phyloP scores from a whole-genome alignment of 2,113 vertebrate genomes.

The Sapayoa aenigma region DNA sequence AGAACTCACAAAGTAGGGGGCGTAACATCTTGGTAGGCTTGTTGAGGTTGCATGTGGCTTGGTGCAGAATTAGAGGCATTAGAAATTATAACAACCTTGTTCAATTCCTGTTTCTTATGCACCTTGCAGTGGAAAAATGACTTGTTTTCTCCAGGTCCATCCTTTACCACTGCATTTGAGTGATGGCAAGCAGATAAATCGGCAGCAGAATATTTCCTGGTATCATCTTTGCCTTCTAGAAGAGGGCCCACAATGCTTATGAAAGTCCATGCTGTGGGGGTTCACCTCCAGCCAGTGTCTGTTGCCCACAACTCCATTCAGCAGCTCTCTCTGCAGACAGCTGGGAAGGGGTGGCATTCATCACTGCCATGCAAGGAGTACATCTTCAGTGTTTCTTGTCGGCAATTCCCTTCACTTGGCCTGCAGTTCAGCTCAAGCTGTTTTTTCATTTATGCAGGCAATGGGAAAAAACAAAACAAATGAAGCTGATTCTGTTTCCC shows the following conservation, averaged over 20 bases:
- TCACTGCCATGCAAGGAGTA: not conserved
- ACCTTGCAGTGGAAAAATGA: not conserved
- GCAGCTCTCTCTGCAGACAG: not conserved
- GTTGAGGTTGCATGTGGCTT: not conserved
- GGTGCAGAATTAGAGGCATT: not conserved
- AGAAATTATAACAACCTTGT: not conserved
- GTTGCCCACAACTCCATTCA: not conserved
- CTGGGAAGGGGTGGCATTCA: not conserved
- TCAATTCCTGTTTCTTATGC: not conserved
- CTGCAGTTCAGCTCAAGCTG: not conserved
- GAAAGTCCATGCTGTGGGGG: no score
- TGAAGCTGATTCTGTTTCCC: not conserved
- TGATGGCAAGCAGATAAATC: not conserved
- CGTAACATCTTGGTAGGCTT: not conserved
- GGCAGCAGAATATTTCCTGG: not conserved
- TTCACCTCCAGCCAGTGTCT: not conserved
- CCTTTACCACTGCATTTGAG: not conserved
- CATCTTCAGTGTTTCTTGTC: not conserved
- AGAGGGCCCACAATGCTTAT: not conserved
- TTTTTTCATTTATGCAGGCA: not conserved
- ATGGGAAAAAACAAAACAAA: not conserved
- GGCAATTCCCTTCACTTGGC: not conserved
- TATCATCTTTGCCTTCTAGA: not conserved
- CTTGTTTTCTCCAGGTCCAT: not conserved
- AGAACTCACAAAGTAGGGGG: not conserved